These are phyloP conservation scores for Tetragonula clypearis DNA, from an alignment of 1,140 invertebrate genomes.

Conservation along the genomic window DNA sequence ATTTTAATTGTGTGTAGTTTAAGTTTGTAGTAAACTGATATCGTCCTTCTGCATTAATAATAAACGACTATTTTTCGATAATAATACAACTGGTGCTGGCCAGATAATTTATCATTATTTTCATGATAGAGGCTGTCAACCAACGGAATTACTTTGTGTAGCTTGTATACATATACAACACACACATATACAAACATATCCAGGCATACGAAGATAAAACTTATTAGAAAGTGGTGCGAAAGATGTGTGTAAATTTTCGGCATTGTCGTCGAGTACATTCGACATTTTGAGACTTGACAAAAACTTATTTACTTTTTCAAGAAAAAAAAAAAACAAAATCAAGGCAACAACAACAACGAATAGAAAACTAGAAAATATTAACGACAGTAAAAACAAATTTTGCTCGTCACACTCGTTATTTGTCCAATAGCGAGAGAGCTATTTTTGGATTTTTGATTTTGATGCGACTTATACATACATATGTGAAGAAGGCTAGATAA, in stretches of 20 bases:
- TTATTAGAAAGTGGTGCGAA: slow-evolving; percentile 42
- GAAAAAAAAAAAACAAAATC: neutral
- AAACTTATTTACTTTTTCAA: slow-evolving; percentile 46
- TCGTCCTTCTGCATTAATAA: slow-evolving; percentile 30
- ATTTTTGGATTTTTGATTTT: slow-evolving; percentile 71
- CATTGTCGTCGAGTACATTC: neutral
- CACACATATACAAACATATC: slow-evolving; percentile 45
- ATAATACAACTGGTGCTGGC: too few relatives aligned
- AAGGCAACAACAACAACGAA: neutral
- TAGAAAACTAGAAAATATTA: neutral
- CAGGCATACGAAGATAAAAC: slow-evolving; percentile 44
- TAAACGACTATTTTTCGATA: neutral
- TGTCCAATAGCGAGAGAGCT: slow-evolving; percentile 51
- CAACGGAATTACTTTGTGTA: slow-evolving; percentile 61
- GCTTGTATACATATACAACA: slow-evolving; percentile 45
- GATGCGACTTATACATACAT: slow-evolving; percentile 70
- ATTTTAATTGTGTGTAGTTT: neutral
- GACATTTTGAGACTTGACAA: neutral
- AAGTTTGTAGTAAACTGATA: slow-evolving; percentile 4
- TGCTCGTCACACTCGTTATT: slow-evolving; percentile 26
- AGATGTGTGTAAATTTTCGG: slow-evolving; percentile 36
- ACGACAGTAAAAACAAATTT: slow-evolving; percentile 36
- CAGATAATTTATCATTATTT: neutral
- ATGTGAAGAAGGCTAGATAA: slow-evolving; percentile 43
- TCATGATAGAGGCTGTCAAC: slow-evolving; percentile 70